Evolutionary conservation across 2,113 vertebrate species (phyloP).

Genomic region (Sebastes schlegelii): DNA sequence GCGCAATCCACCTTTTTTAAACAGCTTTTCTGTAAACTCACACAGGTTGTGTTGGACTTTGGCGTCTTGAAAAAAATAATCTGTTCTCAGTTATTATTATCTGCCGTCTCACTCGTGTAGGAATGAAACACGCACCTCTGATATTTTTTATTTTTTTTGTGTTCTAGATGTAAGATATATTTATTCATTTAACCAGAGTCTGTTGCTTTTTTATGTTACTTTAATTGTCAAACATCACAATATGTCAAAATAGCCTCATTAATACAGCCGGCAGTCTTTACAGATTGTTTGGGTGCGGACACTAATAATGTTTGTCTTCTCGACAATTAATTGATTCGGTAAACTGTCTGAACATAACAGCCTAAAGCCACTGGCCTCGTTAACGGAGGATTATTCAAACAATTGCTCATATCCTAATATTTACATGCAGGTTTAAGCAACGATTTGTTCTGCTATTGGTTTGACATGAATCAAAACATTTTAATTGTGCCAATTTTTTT

Average conservation of each 20-base stretch:
- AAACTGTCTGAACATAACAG: not conserved
- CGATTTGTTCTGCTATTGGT: not conserved
- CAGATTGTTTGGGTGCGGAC: not conserved
- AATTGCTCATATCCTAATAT: constrained; percentile 13
- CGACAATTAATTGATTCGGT: not conserved
- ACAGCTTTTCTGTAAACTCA: not conserved
- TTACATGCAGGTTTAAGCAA: not conserved
- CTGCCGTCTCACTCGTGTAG: not conserved
- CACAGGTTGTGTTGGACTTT: not conserved
- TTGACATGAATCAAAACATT: constrained; percentile 20
- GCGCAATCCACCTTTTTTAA: not conserved
- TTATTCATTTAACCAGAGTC: not conserved
- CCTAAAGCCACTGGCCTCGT: not conserved
- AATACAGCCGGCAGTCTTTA: not conserved
- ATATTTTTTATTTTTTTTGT: not conserved
- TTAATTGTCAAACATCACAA: not conserved
- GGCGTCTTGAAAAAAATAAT: not conserved
- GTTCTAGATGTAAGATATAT: not conserved
- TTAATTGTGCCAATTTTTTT: not conserved
- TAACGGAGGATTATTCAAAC: constrained; percentile 1
- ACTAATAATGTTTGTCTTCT: not conserved
- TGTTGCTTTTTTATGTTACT: not conserved
- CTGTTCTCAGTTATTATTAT: not conserved
- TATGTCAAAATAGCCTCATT: not conserved
- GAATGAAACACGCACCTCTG: not conserved